Evolutionary conservation across 2,797 vertebrate genomes (phyloP), one percentile per base, ranked within the genome.

Genomic region (Molossus molossus): DNA sequence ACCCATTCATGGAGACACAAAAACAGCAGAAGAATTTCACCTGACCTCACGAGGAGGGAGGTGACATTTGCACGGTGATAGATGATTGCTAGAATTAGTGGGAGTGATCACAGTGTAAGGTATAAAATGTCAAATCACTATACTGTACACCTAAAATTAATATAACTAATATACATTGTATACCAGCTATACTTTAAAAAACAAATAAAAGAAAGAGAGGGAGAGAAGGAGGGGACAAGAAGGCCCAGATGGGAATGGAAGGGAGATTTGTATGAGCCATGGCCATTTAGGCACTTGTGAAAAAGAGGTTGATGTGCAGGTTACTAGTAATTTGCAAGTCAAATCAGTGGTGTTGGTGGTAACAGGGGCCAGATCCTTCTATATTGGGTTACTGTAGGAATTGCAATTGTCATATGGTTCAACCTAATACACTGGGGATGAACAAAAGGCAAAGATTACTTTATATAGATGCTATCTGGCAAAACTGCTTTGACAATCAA

Each of bases 271-370:
- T 40, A 17, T n/a, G 70, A 67, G 48, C 7, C 55, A 67, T 13
- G 33, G 29, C 57, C 77, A 70, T 37, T 23, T 3, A 64, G 50
- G 23, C 9, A 13, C 58, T 37, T 90, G 45, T 79, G 40, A 29
- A 92, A 89, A 94, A 82, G 89, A 77, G 25, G 55, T 15, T 81
- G 37, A 91, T 87, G 17, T 67, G 20, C 25, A 50, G 65, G 23
- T 25, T 76, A 67, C 40, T 0, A 81, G 20, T 9, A 58, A 58
- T 57, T 45, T 80, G 80, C 76, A 94, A 73, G 29, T 76, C 64
- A 58, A 67, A 88, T 15, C 69, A 73, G 5, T 29, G 27, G 27
- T 37, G 9, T 29, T 9, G 17, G 10, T 27, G n/a, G 45, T 60
- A 62, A 62, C 15, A 33, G 5, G 62, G 20, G 21, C 8, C 12